Conservation (phyloP, 2,113 vertebrate species). For the Austrofundulus limnaeus region DNA sequence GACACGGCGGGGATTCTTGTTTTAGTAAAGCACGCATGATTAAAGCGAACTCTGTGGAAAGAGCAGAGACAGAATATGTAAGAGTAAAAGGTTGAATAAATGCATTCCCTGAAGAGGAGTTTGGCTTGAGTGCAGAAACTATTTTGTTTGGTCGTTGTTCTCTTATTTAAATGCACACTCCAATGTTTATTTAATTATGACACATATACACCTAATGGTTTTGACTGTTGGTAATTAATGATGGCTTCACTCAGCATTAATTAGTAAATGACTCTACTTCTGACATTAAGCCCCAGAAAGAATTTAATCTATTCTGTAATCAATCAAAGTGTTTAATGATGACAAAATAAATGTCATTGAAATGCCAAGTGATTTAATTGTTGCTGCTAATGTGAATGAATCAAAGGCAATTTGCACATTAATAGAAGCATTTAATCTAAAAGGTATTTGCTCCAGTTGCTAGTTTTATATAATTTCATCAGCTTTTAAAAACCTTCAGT, state of each 20-base stretch:
- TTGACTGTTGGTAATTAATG: slow-evolving; percentile 39
- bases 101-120: neutral
- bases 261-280: slow-evolving; percentile 53
- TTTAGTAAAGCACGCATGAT: neutral
- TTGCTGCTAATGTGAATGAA: slow-evolving; percentile 54
- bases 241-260: slow-evolving; percentile 44
- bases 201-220: slow-evolving; percentile 21
- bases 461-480: slow-evolving; percentile 35
- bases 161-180: neutral
- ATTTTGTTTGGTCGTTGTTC: neutral
- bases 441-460: slow-evolving; percentile 22
- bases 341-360: slow-evolving; percentile 68
- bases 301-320: slow-evolving; percentile 42
- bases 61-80: neutral
- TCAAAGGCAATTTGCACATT: slow-evolving; percentile 49
- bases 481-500: slow-evolving; percentile 22
- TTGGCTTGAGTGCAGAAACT: neutral
- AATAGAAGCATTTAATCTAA: slow-evolving; percentile 41
- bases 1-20: slow-evolving; percentile 8
- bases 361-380: slow-evolving; percentile 68
- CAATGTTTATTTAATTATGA: slow-evolving; percentile 18
- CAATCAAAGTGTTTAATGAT: slow-evolving; percentile 58
- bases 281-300: slow-evolving; percentile 46
- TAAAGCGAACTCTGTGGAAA: neutral
- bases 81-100: slow-evolving; percentile 4